Evolutionary conservation across 2,888 invertebrate species (phyloP).

Genomic region (Dexiosoma caninum): DNA sequence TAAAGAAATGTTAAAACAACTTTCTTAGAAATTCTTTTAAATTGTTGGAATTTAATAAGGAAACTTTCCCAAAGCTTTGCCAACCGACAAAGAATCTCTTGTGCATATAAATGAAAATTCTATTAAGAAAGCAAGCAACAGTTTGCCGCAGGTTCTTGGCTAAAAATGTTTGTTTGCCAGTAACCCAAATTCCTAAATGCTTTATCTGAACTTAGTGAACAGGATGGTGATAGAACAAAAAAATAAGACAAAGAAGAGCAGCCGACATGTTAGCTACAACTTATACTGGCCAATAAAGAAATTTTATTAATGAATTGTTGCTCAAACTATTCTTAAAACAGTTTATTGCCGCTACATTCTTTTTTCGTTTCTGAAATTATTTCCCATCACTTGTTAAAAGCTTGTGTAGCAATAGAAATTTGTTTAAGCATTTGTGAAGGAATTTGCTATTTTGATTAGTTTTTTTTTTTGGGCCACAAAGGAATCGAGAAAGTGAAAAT

Average conservation of each 20-base stretch:
- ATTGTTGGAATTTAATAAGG: slow-evolving; percentile 18
- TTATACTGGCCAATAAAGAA: slow-evolving; percentile 2
- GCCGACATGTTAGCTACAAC: not conserved
- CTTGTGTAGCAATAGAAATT: not conserved
- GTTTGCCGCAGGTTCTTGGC: slow-evolving; percentile 12
- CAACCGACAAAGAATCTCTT: not conserved
- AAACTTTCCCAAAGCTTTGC: not conserved
- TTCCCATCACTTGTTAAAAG: not conserved
- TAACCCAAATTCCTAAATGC: not conserved
- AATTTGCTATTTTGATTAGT: not conserved
- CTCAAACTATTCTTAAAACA: not conserved
- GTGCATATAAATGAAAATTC: not conserved
- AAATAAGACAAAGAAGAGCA: too few species aligned
- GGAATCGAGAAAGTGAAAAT: not conserved
- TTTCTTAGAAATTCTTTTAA: slow-evolving; percentile 27
- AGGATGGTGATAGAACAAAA: too few species aligned
- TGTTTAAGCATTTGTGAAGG: not conserved
- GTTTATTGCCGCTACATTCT: too few species aligned
- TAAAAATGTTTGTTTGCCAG: not conserved
- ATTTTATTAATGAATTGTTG: slow-evolving; percentile 2
- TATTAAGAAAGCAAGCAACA: slow-evolving; percentile 28
- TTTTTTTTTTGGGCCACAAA: not conserved
- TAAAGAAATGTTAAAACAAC: not conserved
- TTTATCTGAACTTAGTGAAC: not conserved
- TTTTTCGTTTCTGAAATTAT: not conserved